These are phyloP conservation scores for Psilanteris sp. DNA, from an alignment of 1,140 invertebrate species.

Conservation along the genomic window DNA sequence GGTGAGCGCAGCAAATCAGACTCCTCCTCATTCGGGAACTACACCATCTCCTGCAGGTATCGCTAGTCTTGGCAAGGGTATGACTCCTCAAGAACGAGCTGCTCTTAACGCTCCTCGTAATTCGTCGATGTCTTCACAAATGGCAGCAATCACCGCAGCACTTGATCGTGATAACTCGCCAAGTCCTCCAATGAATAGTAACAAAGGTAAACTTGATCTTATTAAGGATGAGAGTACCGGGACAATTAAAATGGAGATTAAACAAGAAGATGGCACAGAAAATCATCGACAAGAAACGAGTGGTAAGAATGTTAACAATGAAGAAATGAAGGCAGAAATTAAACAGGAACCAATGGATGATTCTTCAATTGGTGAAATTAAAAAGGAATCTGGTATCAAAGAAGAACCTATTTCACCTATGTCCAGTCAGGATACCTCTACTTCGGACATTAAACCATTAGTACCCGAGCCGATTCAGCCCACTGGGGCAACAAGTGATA, in stretches of 20 bases:
- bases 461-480: slow-evolving; percentile 82
- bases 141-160: slow-evolving; percentile 85
- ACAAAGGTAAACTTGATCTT: slow-evolving; percentile 84
- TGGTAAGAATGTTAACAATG: slow-evolving; percentile 85
- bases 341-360: slow-evolving; percentile 85
- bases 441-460: slow-evolving; percentile 80
- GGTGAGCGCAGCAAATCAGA: slow-evolving; percentile 74
- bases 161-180: slow-evolving; percentile 85
- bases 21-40: slow-evolving; percentile 77
- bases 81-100: slow-evolving; percentile 78
- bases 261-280: slow-evolving; percentile 80
- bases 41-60: slow-evolving; percentile 76
- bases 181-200: slow-evolving; percentile 81
- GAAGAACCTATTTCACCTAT: slow-evolving; percentile 82
- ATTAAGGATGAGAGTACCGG: slow-evolving; percentile 82
- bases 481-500: slow-evolving; percentile 81
- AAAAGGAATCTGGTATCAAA: slow-evolving; percentile 70
- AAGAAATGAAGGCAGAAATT: slow-evolving; percentile 85
- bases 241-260: slow-evolving; percentile 83
- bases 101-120: slow-evolving; percentile 78
- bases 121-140: slow-evolving; percentile 84
- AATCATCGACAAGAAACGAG: slow-evolving; percentile 77
- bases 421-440: slow-evolving; percentile 72
- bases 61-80: slow-evolving; percentile 78
- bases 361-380: slow-evolving; percentile 33